Evolutionary conservation across 2,113 vertebrate genomes (phyloP), one percentile per base, ranked within the genome.

Genomic region (Martes martes): DNA sequence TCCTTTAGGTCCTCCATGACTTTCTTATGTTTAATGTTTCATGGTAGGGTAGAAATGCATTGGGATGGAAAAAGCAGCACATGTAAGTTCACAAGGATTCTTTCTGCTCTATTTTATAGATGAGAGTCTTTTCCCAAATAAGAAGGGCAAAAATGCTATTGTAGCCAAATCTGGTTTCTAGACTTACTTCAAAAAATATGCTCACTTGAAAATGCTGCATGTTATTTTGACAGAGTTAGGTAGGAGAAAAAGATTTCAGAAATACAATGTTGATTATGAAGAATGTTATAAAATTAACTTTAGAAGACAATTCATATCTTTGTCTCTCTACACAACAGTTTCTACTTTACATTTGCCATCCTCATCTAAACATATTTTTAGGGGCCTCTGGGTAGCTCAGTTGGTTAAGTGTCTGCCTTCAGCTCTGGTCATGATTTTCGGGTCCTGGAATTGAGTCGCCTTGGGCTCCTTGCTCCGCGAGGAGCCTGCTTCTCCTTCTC

Each of bases 181-280:
- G 24, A 67, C 23, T 86, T 96, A 81, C 63, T 96, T 96, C 87
- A 50, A 52, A 91, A 90, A 13, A 88, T 31, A 82, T 3, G 9
- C 19, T 96, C n/a, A 95, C 52, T 86, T 86, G 81, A 92, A 91
- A 95, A 69, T 85, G 7, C 1, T 94, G 84, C 65, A 67, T 79
- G 31, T 73, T 85, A 71, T 97, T 96, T 96, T 55, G 55, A 83
- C 8, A 87, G 73, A 47, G 28, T 65, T 71, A 73, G 15, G 31
- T 94, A 80, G 24, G 52, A 55, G 16, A 31, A 80, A 83, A 96
- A 79, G 36, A 90, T 61, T 90, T 96, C 81, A 76, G 61, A 97
- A 97, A 94, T 94, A 94, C 79, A 91, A 36, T 89, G 36, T 55
- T 88, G 28, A 71, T 81, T 95, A 74, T 74, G 55, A 85, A 89